phyloP scores from a whole-genome alignment of 2,888 invertebrate genomes.

The Patella pellucida region DNA sequence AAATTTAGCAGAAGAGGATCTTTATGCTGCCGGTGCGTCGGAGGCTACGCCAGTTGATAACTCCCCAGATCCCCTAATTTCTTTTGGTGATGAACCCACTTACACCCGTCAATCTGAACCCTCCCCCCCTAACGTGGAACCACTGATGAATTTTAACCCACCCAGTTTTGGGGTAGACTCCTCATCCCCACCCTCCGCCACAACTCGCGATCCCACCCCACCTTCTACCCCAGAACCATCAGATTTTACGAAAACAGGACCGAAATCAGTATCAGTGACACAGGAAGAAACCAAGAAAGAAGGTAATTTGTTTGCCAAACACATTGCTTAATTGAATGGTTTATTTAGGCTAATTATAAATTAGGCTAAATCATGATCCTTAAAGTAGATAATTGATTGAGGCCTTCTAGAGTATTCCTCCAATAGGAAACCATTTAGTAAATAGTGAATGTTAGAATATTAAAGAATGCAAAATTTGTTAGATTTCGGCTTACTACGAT shows the following conservation, averaged over 20 bases:
- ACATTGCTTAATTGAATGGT: background rate
- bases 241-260: slow-evolving; percentile 22
- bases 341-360: no score
- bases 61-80: slow-evolving; percentile 38
- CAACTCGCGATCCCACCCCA: slow-evolving; percentile 31
- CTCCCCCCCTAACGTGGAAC: slow-evolving; percentile 30
- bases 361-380: slow-evolving; percentile 9
- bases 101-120: slow-evolving; percentile 35
- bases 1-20: slow-evolving; percentile 56
- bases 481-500: no score
- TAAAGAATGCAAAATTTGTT: no score
- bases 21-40: slow-evolving; percentile 47
- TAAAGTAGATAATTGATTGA: slow-evolving; percentile 15
- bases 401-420: background rate
- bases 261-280: slow-evolving; percentile 23
- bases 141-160: slow-evolving; percentile 27
- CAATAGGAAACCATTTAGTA: background rate
- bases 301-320: slow-evolving; percentile 23
- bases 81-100: slow-evolving; percentile 34
- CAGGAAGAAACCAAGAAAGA: slow-evolving; percentile 28
- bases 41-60: slow-evolving; percentile 38
- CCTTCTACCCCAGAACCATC: slow-evolving; percentile 31
- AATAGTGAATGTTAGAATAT: no score
- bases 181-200: slow-evolving; percentile 30
- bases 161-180: slow-evolving; percentile 23